phyloP scores from a whole-genome alignment of 2,797 vertebrate species.

The Merluccius polli region DNA sequence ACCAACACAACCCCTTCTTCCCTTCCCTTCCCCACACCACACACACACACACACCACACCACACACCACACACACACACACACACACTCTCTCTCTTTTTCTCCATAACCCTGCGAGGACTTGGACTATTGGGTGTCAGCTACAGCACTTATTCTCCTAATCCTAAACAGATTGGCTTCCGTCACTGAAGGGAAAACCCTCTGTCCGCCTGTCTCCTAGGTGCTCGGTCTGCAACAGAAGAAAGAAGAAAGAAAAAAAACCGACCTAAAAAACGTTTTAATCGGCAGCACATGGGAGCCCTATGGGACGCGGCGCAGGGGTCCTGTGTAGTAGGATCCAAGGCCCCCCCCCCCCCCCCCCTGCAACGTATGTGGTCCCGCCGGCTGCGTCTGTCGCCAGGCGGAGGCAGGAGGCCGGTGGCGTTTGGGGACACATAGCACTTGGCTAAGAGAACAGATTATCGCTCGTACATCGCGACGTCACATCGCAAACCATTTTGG shows the following conservation, averaged over 20 bases:
- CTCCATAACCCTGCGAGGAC: constrained; percentile 35
- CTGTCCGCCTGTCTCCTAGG: constrained; percentile 70
- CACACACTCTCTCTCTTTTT: constrained; percentile 40
- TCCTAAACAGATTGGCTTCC: constrained; percentile 79
- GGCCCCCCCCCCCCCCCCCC: background rate
- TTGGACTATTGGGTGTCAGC: constrained; percentile 70
- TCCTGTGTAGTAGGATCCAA: constrained; percentile 73
- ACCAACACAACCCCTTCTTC: background rate
- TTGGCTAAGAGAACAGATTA: constrained; percentile 50
- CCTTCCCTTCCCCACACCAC: background rate
- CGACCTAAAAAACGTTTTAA: constrained; percentile 70
- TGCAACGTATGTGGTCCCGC: constrained; percentile 75
- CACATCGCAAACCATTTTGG: too few relatives aligned
- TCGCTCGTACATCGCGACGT: too few relatives aligned
- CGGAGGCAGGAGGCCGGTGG: constrained; percentile 46
- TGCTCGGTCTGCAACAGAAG: constrained; percentile 57
- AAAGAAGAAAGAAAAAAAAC: background rate
- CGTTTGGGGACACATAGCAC: constrained; percentile 65
- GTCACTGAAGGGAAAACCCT: constrained; percentile 70
- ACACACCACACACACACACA: background rate
- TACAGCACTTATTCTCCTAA: constrained; percentile 75
- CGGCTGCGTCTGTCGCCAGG: constrained; percentile 33
- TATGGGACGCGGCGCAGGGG: constrained; percentile 55
- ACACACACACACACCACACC: background rate
- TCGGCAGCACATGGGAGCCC: constrained; percentile 76